These are phyloP conservation scores for Tetramorium bicarinatum DNA, from an alignment of 2,888 invertebrate species.

Conservation along the genomic window DNA sequence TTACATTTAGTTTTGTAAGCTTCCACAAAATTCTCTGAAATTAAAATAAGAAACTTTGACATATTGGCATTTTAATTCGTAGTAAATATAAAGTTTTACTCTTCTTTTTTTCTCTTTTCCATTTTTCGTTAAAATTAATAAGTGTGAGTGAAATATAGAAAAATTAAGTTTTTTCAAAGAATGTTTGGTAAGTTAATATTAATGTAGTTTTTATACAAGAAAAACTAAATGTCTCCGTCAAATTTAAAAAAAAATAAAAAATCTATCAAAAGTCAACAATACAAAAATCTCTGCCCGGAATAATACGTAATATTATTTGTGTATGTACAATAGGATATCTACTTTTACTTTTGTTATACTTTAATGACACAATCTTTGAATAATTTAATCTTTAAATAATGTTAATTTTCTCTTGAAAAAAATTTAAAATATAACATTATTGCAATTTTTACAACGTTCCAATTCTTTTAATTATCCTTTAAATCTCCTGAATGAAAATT, in stretches of 20 bases:
- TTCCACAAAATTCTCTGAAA: constrained; percentile 3
- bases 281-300: not conserved
- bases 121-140: not conserved
- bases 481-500: too few relatives aligned
- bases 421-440: not conserved
- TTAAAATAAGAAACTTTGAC: not conserved
- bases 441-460: not conserved
- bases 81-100: not conserved
- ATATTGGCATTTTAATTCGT: not conserved
- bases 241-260: not conserved
- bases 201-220: not conserved
- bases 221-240: not conserved
- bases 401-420: not conserved
- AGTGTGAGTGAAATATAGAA: not conserved
- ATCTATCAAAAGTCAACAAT: not conserved
- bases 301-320: not conserved
- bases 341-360: not conserved
- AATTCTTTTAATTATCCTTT: too few relatives aligned
- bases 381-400: not conserved
- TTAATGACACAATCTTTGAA: not conserved
- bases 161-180: not conserved
- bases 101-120: not conserved
- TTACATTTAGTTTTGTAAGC: not conserved
- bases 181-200: not conserved
- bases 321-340: not conserved